Base-by-base conservation (phyloP, 2,888 invertebrate genomes). In the Tethea ocularis region DNA sequence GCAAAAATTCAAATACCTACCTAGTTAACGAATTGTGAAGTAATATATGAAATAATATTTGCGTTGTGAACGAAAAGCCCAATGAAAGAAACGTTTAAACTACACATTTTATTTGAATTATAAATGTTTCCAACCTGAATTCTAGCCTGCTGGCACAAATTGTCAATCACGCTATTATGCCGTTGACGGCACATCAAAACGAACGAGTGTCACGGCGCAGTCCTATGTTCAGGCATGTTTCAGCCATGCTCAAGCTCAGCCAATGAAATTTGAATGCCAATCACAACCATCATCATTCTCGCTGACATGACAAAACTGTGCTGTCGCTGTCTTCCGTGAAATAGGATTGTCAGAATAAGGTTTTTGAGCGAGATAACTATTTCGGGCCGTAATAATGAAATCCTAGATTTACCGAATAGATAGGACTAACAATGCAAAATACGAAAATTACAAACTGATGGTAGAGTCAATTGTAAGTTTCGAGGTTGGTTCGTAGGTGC, bases 1-100 rank as follows among this genome's bases (percentile, higher is more conserved):
- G 56, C 52, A 55, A 66, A 58, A 64, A 70, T 61, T 62, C 61
- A 64, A 52, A 68, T 63, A 59, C 10, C 10, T 6, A 29, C 29
- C 11, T 29, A 11, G 62, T 22, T 52, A 36, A 56, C 59, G 57
- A 46, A 46, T 46, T 20, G 20, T 20, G 46, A 46, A 46, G 46
- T 20, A 46, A n/a, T 38, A 38, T 46, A 20, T 46, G 46, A n/a
- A 46, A 41, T n/a, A n/a, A 41, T 41, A n/a, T n/a, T 41, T 46
- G 10, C 17, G 8, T 46, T 20, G 7, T 1, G 10, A n/a, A 17
- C 17, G 6, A 10, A 20, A 46, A 2, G 46, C 20, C 7, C 10
- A 3, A 0, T 17, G 41, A n/a, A 15, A 17, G 17, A 41, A 41
- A 10, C 36, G 36, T 36, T 15, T 17, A 41, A 17, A 17, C 3